phyloP scores from a whole-genome alignment of 1,140 invertebrate genomes.

The Sarcophaga peregrina region DNA sequence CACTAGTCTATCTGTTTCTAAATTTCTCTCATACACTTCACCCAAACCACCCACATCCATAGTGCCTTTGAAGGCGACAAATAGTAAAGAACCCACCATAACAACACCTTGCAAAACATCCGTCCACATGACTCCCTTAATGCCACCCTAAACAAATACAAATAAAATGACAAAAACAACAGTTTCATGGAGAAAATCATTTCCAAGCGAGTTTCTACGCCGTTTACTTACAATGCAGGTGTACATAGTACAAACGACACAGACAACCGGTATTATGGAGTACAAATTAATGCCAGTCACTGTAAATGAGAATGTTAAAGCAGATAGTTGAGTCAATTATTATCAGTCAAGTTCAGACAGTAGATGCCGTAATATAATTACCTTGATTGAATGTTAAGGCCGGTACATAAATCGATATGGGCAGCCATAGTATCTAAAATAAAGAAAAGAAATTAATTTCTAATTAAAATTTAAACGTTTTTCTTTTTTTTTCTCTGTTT shows the following conservation, averaged over 20 bases:
- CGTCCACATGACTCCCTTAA: constrained; percentile 89
- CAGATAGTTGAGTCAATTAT: constrained; percentile 18
- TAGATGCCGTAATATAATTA: constrained; percentile 52
- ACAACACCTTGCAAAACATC: constrained; percentile 83
- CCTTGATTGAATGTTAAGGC: constrained; percentile 83
- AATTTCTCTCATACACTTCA: constrained; percentile 77
- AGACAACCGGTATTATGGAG: constrained; percentile 76
- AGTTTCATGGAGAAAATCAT: too few species aligned
- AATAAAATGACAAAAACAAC: background rate
- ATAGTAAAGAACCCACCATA: constrained; percentile 83
- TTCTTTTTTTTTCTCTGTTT: background rate
- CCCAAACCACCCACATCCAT: constrained; percentile 80
- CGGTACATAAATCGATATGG: constrained; percentile 84
- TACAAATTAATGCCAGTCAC: constrained; percentile 79
- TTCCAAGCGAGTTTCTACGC: background rate
- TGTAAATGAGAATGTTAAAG: constrained; percentile 50
- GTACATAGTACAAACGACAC: constrained; percentile 83
- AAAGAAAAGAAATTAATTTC: background rate
- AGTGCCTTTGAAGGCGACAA: constrained; percentile 84
- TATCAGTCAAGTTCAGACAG: background rate
- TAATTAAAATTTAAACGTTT: constrained; percentile 4
- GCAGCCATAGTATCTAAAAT: constrained; percentile 70
- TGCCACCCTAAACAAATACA: constrained; percentile 74
- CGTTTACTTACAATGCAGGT: constrained; percentile 76
- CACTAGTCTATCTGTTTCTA: constrained; percentile 79